Conservation (phyloP, 30 jellyfish, hydroid and myxozoan species). For the Morbakka virulenta region DNA sequence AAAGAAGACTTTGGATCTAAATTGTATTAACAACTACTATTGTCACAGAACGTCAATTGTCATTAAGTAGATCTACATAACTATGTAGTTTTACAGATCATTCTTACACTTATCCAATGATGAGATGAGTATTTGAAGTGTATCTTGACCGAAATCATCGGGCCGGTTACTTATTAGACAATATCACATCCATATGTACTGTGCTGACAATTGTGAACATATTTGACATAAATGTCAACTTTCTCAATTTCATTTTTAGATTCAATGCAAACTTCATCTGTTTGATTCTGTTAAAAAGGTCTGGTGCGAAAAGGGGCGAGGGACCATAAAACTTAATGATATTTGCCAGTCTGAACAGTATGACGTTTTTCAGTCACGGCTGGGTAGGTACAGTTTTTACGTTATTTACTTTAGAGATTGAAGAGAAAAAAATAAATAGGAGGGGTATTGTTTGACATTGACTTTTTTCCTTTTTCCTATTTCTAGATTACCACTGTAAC, state of each 20-base stretch:
- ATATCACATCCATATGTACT: not conserved
- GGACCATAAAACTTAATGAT: conserved; percentile 84
- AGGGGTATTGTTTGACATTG: not conserved
- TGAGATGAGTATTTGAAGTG: no score
- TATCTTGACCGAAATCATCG: no score
- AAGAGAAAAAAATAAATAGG: not conserved
- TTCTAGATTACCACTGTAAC: no score
- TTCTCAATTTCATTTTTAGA: conserved; percentile 23
- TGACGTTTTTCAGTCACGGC: conserved; percentile 86
- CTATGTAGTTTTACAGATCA: no score
- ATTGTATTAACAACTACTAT: no score
- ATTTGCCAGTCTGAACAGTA: conserved; percentile 73
- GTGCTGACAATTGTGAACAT: not conserved
- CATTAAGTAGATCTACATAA: no score
- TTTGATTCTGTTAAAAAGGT: conserved; percentile 50
- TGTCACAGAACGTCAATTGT: no score
- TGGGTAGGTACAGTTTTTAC: conserved; percentile 87
- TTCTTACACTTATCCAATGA: no score
- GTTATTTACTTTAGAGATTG: not conserved
- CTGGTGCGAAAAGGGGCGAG: conserved; percentile 95
- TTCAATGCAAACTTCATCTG: conserved; percentile 83
- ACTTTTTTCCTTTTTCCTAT: not conserved
- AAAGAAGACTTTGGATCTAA: no score
- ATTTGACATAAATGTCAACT: not conserved
- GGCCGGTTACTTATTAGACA: no score